phyloP scores from a whole-genome alignment of 30 jellyfish, hydroid and myxozoan genomes.

The Aurelia coerulea region DNA sequence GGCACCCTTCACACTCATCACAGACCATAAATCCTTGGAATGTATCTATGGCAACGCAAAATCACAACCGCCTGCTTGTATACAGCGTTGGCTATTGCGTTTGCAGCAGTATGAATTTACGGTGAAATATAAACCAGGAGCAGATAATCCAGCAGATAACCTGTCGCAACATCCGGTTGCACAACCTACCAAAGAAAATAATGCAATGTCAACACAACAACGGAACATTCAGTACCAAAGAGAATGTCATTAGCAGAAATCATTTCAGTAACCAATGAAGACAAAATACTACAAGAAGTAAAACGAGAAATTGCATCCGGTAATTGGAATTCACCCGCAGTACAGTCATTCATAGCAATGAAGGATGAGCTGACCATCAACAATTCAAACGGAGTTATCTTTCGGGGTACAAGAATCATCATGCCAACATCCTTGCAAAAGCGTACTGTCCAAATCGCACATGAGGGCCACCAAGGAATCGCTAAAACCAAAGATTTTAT shows the following conservation, averaged over 20 bases:
- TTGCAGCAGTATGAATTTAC: constrained; percentile 22
- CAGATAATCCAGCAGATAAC: neutral
- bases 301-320: constrained; percentile 11
- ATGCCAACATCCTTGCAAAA: constrained; percentile 15
- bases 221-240: constrained; percentile 1
- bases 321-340: neutral
- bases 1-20: constrained; percentile 8
- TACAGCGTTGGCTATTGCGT: constrained; percentile 50
- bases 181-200: neutral
- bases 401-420: constrained; percentile 30
- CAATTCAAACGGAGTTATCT: constrained; percentile 11
- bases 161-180: neutral
- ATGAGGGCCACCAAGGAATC: neutral
- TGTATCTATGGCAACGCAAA: neutral
- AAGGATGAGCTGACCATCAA: constrained; percentile 12
- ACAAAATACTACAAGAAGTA: constrained; percentile 28
- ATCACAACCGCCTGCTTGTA: constrained; percentile 43
- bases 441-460: too few relatives aligned
- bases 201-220: neutral
- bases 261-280: neutral
- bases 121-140: neutral
- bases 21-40: too few relatives aligned
- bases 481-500: too few relatives aligned
- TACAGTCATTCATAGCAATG: neutral
- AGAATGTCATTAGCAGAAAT: constrained; percentile 11